Base-by-base conservation (phyloP, 2,113 vertebrate species). In the Oriolus oriolus region DNA sequence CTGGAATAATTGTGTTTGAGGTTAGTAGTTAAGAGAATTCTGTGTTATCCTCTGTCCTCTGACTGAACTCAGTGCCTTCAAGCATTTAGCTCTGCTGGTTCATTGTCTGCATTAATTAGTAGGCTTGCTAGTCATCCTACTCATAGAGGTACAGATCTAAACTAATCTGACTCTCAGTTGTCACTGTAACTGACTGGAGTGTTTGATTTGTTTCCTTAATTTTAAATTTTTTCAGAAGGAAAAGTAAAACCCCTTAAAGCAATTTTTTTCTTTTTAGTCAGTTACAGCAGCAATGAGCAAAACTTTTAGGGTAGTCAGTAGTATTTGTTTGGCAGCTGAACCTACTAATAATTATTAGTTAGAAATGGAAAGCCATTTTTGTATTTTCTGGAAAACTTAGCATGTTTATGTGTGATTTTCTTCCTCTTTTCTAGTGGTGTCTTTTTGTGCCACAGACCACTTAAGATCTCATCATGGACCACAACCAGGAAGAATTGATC, bases 381-480 rank as follows among this genome's bases (percentile, higher is more conserved):
- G 10, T 37, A 28, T 44, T 59, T 81, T 65, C 15, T 84, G 16
- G 35, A 49, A 63, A 85, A 66, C 10, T 60, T 41, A 31, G 3
- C 41, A 73, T 41, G 8, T 60, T 94, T 75, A 8, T 53, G 21
- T 47, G 35, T 26, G 14, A 11, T 89, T 91, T 93, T 78, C 30
- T 63, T 78, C 87, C 87, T 66, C 42, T 50, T 73, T 92, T 78
- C 59, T 97, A 99, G 98, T 92, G 98, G 97, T 63, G 99, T 99
- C 96, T 35, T 71, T 92, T 66, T 37, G 7, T 5, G 41, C 20
- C 10, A 11, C 8, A 56, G 33, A 39, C 16, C 19, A 16, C 35
- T 59, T 13, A n/a, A n/a, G 30, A 5, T 65, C 10, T 64, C 24
- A 31, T 50, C 41, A 7, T 45, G 37, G 11, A 39, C 50, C 20